Conservation (phyloP, 92 coral and sea anemone genomes). For the Desmophyllum pertusum region DNA sequence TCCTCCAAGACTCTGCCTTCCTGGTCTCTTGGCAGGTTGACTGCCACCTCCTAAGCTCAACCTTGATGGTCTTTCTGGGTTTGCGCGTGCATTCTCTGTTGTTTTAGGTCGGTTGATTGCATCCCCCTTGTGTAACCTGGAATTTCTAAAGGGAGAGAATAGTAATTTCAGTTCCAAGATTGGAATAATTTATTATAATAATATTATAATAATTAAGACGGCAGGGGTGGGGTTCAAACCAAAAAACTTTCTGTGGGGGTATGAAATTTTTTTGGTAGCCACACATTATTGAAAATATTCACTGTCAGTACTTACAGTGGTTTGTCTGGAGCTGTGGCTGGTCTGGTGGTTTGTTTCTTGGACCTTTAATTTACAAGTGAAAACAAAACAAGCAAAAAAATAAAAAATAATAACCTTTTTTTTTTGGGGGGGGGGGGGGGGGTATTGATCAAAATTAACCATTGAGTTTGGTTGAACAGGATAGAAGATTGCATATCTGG, state of each 20-base stretch:
- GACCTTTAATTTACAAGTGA: slow-evolving; percentile 1
- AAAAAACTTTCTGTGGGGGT: too few species aligned
- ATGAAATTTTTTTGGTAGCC: too few species aligned
- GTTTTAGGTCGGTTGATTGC: slow-evolving; percentile 29
- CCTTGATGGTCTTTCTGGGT: slow-evolving; percentile 11
- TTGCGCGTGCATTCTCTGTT: slow-evolving; percentile 6
- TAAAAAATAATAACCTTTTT: not conserved
- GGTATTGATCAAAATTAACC: too few species aligned
- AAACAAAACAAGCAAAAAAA: not conserved
- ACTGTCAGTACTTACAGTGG: slow-evolving; percentile 39
- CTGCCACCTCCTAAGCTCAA: slow-evolving; percentile 19
- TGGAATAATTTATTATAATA: too few species aligned
- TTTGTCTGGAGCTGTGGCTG: slow-evolving; percentile 57
- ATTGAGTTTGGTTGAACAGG: not conserved
- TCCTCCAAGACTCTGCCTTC: slow-evolving; percentile 32
- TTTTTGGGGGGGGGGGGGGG: too few species aligned
- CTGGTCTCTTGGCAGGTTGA: slow-evolving; percentile 33
- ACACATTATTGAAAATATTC: too few species aligned
- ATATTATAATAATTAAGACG: too few species aligned
- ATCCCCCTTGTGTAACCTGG: slow-evolving; percentile 13
- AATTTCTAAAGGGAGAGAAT: slow-evolving; percentile 1
- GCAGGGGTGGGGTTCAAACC: too few species aligned
- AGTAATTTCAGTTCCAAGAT: too few species aligned
- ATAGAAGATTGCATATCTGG: too few species aligned
- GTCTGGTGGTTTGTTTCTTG: slow-evolving; percentile 45